Evolutionary conservation across 1,140 invertebrate genomes (phyloP).

Genomic region (Leptopilina boulardi): DNA sequence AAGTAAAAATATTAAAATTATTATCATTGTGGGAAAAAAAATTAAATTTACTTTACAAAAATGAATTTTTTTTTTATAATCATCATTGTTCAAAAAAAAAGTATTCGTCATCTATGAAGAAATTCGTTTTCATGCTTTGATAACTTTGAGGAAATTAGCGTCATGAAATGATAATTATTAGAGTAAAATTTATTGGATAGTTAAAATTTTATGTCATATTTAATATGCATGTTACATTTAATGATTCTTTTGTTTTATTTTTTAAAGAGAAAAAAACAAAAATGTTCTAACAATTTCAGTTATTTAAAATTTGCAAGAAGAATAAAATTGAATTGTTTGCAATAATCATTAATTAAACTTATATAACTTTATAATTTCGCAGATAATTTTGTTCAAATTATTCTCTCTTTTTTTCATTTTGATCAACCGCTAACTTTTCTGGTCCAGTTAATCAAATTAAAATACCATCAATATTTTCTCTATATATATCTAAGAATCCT

Average conservation of each 20-base stretch:
- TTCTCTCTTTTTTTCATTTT: not conserved
- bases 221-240: too few relatives aligned
- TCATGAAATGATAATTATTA: not conserved
- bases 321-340: not conserved
- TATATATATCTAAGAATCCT: too few relatives aligned
- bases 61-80: not conserved
- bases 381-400: conserved; percentile 16
- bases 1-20: too few relatives aligned
- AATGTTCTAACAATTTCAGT: too few relatives aligned
- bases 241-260: too few relatives aligned
- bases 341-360: not conserved
- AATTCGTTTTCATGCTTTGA: not conserved
- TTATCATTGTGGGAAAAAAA: too few relatives aligned
- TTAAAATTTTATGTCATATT: too few relatives aligned
- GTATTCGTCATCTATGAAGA: not conserved
- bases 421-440: not conserved
- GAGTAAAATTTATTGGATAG: not conserved
- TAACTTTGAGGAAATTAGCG: not conserved
- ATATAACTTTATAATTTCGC: conserved; percentile 2
- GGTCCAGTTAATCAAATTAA: not conserved
- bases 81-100: not conserved
- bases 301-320: not conserved
- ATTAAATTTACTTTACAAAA: too few relatives aligned
- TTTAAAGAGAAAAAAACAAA: not conserved
- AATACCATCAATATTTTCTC: too few relatives aligned